Evolutionary conservation across 2,888 invertebrate genomes (phyloP).

Genomic region (Molanna angustata): DNA sequence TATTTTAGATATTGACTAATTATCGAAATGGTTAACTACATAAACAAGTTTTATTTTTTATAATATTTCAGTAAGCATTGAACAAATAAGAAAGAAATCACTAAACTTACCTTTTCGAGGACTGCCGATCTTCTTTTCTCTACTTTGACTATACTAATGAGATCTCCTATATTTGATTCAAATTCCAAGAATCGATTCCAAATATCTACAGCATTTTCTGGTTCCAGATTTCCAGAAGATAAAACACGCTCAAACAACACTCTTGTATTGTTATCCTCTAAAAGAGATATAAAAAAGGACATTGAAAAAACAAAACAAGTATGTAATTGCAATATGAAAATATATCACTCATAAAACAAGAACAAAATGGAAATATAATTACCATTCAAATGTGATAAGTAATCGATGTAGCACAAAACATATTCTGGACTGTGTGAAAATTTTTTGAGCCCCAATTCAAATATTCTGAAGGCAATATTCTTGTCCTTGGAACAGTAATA

Average conservation of each 20-base stretch:
- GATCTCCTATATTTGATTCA: slow-evolving; percentile 97
- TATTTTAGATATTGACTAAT: not conserved
- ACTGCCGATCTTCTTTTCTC: slow-evolving; percentile 90
- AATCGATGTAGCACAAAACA: slow-evolving; percentile 94
- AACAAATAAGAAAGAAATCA: not conserved
- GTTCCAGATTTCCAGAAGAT: slow-evolving; percentile 85
- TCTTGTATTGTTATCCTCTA: slow-evolving; percentile 98
- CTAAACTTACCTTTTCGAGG: slow-evolving; percentile 74
- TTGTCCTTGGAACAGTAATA: slow-evolving; percentile 99
- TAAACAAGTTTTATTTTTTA: too few species aligned
- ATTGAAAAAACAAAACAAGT: too few species aligned
- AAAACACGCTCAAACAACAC: slow-evolving; percentile 97
- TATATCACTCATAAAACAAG: not conserved
- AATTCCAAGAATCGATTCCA: slow-evolving; percentile 99
- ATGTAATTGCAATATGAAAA: not conserved
- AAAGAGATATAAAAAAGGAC: not conserved
- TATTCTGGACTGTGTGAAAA: slow-evolving; percentile 95
- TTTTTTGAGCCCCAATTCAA: slow-evolving; percentile 96
- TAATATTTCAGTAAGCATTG: not conserved
- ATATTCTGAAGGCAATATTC: slow-evolving; percentile 93
- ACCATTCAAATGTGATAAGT: slow-evolving; percentile 95
- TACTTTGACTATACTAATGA: slow-evolving; percentile 96
- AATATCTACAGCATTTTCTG: slow-evolving; percentile 93
- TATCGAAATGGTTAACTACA: too few species aligned
- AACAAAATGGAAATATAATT: slow-evolving; percentile 35